phyloP scores from a whole-genome alignment of 1,140 invertebrate species.

The Kradibia gibbosae region DNA sequence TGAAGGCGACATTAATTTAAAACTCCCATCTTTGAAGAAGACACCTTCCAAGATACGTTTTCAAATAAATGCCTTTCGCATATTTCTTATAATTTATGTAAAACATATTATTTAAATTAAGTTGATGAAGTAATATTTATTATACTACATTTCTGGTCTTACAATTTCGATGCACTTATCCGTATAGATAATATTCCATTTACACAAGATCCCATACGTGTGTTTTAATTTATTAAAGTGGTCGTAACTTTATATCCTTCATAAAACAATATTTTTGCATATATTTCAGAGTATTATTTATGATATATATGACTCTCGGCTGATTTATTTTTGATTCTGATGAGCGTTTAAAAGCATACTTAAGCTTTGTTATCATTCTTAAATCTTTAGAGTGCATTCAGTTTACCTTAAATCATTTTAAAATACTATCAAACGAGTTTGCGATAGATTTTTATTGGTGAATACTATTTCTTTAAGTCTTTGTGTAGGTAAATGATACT shows the following conservation, averaged over 20 bases:
- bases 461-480: not conserved
- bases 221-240: constrained; percentile 35
- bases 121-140: constrained; percentile 21
- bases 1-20: too few species aligned
- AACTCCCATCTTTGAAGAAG: not conserved
- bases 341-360: constrained; percentile 9
- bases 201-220: not conserved
- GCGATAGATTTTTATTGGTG: not conserved
- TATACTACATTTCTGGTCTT: not conserved
- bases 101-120: constrained; percentile 20
- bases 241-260: constrained; percentile 8
- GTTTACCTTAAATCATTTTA: not conserved
- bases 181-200: constrained; percentile 34
- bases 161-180: constrained; percentile 32
- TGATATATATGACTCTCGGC: constrained; percentile 8
- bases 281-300: constrained; percentile 9
- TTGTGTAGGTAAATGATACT: not conserved
- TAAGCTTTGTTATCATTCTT: not conserved
- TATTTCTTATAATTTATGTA: constrained; percentile 14
- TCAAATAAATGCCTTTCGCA: not conserved
- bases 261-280: constrained; percentile 4
- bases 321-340: constrained; percentile 36
- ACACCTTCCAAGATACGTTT: not conserved
- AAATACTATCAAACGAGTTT: not conserved
- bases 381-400: not conserved